These are phyloP conservation scores for Percina caprodes DNA, from an alignment of 2,113 vertebrate species.

Conservation along the genomic window DNA sequence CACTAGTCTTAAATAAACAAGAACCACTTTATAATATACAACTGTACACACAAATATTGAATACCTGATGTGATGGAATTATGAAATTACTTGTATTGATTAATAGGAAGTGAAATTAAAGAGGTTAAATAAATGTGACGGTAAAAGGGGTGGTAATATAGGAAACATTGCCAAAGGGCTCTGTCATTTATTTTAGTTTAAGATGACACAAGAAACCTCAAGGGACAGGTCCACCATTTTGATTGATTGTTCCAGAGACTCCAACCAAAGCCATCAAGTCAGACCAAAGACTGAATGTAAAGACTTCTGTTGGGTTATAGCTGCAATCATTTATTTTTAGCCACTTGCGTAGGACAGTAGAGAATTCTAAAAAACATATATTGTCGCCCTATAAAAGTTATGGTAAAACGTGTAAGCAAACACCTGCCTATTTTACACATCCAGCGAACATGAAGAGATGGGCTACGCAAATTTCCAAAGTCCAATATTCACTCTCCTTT, in stretches of 20 bases:
- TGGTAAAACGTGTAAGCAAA: neutral
- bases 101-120: neutral
- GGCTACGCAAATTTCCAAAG: neutral
- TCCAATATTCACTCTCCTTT: neutral
- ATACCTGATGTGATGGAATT: neutral
- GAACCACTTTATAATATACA: neutral
- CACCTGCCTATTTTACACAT: neutral
- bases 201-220: neutral
- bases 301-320: neutral
- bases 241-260: neutral
- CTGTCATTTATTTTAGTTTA: neutral
- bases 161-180: conserved; percentile 3
- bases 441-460: neutral
- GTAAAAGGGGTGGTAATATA: neutral
- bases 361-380: neutral
- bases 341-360: neutral
- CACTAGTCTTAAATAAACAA: neutral
- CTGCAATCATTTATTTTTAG: neutral
- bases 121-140: no score
- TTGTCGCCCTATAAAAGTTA: neutral
- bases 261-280: neutral
- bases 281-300: neutral
- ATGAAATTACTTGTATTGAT: neutral
- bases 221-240: neutral
- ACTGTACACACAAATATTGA: neutral